These are phyloP conservation scores for Mesopsocus fuscifrons DNA, from an alignment of 2,888 invertebrate species.

Conservation along the genomic window DNA sequence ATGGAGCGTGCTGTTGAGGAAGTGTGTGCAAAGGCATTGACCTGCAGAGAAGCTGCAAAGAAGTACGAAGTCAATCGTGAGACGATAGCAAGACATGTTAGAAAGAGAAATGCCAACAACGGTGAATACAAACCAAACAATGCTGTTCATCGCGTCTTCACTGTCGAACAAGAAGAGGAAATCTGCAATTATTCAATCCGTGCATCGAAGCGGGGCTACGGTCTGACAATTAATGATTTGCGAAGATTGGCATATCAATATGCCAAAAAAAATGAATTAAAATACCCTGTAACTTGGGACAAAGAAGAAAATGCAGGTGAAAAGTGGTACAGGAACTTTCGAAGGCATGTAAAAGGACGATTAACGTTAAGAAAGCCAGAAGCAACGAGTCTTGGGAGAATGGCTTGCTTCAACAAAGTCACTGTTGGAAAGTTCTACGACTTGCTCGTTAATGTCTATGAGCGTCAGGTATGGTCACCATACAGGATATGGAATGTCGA, in stretches of 20 bases:
- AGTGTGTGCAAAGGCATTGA: neutral
- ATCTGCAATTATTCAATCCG: neutral
- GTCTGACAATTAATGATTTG: neutral
- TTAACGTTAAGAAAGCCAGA: constrained; percentile 11
- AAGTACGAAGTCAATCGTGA: neutral
- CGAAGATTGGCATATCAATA: constrained; percentile 12
- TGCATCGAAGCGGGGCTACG: neutral
- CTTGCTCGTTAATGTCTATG: constrained; percentile 13
- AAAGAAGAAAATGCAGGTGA: constrained; percentile 14
- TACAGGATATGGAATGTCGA: constrained; percentile 17
- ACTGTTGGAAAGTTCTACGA: constrained; percentile 12
- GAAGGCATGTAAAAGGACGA: constrained; percentile 11
- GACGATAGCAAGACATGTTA: neutral
- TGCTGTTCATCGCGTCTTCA: neutral
- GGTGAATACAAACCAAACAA: neutral
- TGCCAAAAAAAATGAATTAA: constrained; percentile 12
- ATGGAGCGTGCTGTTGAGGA: neutral
- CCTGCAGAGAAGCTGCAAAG: neutral
- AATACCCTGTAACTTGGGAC: constrained; percentile 14
- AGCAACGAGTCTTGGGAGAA: constrained; percentile 12
- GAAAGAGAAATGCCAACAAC: neutral
- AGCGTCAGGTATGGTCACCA: constrained; percentile 11
- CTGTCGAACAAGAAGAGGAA: neutral
- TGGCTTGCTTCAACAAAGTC: constrained; percentile 12
- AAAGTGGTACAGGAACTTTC: constrained; percentile 15